A percentile compares a stretch with the other conserved stretches of the same genome.
phyloP scores from a whole-genome alignment of 2,888 invertebrate genomes.

The Cantharis lateralis region DNA sequence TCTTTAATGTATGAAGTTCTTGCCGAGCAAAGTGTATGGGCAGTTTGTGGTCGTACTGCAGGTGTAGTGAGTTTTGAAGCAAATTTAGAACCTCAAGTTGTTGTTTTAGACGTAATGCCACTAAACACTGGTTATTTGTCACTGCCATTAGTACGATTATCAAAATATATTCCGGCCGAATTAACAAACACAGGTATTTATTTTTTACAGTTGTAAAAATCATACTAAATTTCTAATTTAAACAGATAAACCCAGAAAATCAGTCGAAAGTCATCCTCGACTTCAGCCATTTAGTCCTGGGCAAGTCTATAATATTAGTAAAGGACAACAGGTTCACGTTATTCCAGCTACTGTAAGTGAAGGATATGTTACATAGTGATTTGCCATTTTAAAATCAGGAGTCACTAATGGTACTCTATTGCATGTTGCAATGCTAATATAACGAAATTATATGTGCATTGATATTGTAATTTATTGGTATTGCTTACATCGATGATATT shows the following conservation, averaged over 20 bases:
- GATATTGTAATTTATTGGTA: background rate
- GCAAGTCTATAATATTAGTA: constrained; percentile 91
- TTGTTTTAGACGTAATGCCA: constrained; percentile 90
- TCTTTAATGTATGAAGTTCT: constrained; percentile 92
- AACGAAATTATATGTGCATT: background rate
- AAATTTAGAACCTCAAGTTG: constrained; percentile 65
- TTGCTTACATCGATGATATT: background rate
- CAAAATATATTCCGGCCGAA: constrained; percentile 85
- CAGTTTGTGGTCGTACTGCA: constrained; percentile 87
- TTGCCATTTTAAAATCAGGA: background rate
- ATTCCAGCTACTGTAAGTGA: constrained; percentile 56
- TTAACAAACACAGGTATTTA: constrained; percentile 17
- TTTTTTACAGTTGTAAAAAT: background rate
- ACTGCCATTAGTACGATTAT: constrained; percentile 83
- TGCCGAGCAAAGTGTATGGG: constrained; percentile 92
- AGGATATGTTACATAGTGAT: constrained; percentile 12
- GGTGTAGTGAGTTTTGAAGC: constrained; percentile 64
- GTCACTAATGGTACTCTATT: background rate
- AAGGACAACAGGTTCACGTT: constrained; percentile 90
- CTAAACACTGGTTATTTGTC: constrained; percentile 89
- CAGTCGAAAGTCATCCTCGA: constrained; percentile 70
- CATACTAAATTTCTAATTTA: constrained; percentile 22
- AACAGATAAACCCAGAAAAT: constrained; percentile 56
- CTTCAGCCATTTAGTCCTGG: constrained; percentile 88
- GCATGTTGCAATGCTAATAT: background rate